phyloP scores from a whole-genome alignment of 2,888 invertebrate genomes.

The Ochropleura leucogaster region DNA sequence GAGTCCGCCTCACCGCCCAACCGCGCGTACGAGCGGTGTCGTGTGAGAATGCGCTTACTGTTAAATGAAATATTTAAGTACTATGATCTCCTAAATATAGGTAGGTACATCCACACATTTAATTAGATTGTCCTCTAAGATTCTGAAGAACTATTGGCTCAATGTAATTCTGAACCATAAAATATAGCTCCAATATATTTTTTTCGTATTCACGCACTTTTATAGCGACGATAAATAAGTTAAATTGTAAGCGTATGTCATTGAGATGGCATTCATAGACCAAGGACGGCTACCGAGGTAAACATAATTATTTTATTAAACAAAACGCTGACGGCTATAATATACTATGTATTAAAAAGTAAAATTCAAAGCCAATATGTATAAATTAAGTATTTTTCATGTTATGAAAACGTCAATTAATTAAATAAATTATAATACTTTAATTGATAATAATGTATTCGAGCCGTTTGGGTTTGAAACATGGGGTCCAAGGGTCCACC shows the following conservation, averaged over 20 bases:
- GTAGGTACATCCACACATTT: no score
- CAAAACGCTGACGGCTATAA: constrained; percentile 9
- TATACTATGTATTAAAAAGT: background rate
- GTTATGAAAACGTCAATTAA: background rate
- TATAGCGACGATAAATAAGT: constrained; percentile 55
- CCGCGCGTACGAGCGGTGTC: no score
- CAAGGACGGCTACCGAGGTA: constrained; percentile 32
- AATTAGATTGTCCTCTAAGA: constrained; percentile 11
- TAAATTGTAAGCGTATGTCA: constrained; percentile 45
- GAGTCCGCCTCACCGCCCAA: no score
- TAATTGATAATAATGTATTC: no score
- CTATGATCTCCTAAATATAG: no score
- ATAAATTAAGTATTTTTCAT: background rate
- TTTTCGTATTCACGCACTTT: constrained; percentile 47
- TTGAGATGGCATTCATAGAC: constrained; percentile 42
- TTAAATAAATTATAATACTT: no score
- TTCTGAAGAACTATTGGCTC: constrained; percentile 40
- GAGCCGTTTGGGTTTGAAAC: no score
- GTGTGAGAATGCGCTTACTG: no score
- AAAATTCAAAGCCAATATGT: background rate
- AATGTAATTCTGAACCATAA: constrained; percentile 49
- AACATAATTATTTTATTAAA: constrained; percentile 24
- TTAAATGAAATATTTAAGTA: no score
- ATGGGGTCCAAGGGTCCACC: no score
- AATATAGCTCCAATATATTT: constrained; percentile 36